Evolutionary conservation across 2,888 invertebrate species (phyloP), one percentile per base, ranked within the genome.

Genomic region (Emmelina monodactyla): DNA sequence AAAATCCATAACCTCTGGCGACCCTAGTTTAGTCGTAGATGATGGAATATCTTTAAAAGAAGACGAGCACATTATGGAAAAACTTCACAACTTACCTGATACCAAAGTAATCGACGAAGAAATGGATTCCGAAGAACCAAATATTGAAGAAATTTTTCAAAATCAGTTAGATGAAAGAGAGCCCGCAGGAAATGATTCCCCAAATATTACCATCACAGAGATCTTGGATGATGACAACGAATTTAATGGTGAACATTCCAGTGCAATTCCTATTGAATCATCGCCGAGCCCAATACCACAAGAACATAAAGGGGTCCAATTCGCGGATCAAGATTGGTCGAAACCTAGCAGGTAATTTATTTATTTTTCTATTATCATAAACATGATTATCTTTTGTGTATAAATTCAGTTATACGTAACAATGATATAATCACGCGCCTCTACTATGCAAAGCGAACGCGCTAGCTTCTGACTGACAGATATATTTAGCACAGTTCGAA

Each of bases 141-240:
- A 73, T 35, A 60, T 73, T 11, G 78, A 78, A 41, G 76, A 78
- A 54, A 62, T 75, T 44, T 72, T 69, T 47, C 65, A 68, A 58
- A 72, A 65, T 44, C 75, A 75, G 47, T 55, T 72, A 31, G 67
- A 75, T 35, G 72, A 73, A 44, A 55, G 14, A 13, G 5, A 52
- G 25, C 55, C 55, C 39, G 55, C 55, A 12, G 60, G 53, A 31
- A 65, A 64, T 37, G 73, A 67, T 43, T 78, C 75, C 10, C 76
- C 78, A 7, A 79, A 78, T 38, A 69, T 80, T 38, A 80, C 79
- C 7, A 81, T 81, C 9, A 80, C 81, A 16, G 81, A 80, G 61
- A 70, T 80, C 32, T 65, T 64, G 22, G 78, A 76, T 30, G 75
- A 76, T 19, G 75, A 69, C 31, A 50, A 52, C 25, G 62, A 58